phyloP scores from a whole-genome alignment of 2,888 invertebrate genomes.

The Spisula subtruncata region DNA sequence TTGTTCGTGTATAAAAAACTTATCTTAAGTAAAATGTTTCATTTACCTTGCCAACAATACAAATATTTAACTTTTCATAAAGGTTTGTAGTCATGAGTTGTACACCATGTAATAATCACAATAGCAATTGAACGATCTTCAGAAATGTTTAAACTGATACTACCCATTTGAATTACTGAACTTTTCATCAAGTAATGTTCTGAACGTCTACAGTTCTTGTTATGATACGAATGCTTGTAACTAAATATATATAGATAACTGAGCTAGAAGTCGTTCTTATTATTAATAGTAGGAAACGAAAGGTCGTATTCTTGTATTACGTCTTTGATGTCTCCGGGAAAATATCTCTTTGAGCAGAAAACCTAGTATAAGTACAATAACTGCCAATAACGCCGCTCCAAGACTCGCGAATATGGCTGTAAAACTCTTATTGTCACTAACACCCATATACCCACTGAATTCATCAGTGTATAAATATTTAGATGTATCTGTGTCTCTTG shows the following conservation, averaged over 20 bases:
- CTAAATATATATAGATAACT: not conserved
- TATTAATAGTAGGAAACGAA: constrained; percentile 45
- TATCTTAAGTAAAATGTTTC: too few relatives aligned
- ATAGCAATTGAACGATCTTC: too few relatives aligned
- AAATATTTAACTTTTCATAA: too few relatives aligned
- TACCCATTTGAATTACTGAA: too few relatives aligned
- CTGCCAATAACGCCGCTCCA: constrained; percentile 35
- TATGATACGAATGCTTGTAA: not conserved
- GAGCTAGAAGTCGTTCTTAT: not conserved
- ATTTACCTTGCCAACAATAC: too few relatives aligned
- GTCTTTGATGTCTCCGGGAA: constrained; percentile 30
- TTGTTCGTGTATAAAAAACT: too few relatives aligned
- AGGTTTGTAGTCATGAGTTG: too few relatives aligned
- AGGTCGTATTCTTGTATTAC: constrained; percentile 49
- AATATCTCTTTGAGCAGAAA: constrained; percentile 49
- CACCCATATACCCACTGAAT: not conserved
- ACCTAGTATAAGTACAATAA: constrained; percentile 34
- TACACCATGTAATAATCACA: too few relatives aligned
- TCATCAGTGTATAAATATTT: constrained; percentile 34
- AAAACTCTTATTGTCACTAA: constrained; percentile 33
- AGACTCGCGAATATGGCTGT: constrained; percentile 43
- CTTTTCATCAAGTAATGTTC: too few relatives aligned
- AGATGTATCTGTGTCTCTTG: not conserved
- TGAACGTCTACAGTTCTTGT: not conserved
- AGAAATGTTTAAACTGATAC: too few relatives aligned